Conservation (phyloP, 1,140 invertebrate genomes). For the Fopius arisanus region DNA sequence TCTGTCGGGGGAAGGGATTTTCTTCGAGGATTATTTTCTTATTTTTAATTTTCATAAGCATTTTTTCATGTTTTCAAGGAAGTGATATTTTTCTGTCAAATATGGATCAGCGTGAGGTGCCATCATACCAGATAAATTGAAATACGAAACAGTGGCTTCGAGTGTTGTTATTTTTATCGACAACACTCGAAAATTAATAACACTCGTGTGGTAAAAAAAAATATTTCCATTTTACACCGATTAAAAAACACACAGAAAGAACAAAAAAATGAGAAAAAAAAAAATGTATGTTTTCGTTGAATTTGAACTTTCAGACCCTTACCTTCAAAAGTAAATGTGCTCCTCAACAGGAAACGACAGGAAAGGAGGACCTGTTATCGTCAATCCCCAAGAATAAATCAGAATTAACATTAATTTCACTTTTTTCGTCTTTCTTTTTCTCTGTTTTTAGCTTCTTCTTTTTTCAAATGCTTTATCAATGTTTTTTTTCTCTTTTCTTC, state of each 20-base stretch:
- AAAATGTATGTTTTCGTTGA: conserved; percentile 1
- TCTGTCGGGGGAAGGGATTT: background rate
- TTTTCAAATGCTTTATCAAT: background rate
- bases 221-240: conserved; percentile 50
- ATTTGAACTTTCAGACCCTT: conserved; percentile 60
- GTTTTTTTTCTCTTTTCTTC: no score
- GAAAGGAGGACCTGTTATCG: conserved; percentile 67
- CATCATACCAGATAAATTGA: conserved; percentile 65
- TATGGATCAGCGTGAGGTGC: conserved; percentile 61
- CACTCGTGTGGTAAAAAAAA: conserved; percentile 9
- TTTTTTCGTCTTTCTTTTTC: conserved; percentile 54
- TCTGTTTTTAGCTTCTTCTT: conserved; percentile 34
- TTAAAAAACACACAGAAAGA: conserved; percentile 52
- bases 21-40: background rate
- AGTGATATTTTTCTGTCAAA: conserved; percentile 21
- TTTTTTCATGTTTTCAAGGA: conserved; percentile 16
- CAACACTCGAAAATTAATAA: conserved; percentile 17
- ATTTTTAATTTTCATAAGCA: background rate
- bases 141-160: conserved; percentile 53
- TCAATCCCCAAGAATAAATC: conserved; percentile 65
- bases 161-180: conserved; percentile 53
- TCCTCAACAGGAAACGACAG: conserved; percentile 67
- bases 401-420: conserved; percentile 64
- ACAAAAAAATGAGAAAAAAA: conserved; percentile 58
- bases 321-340: conserved; percentile 69